phyloP scores from a whole-genome alignment of 2,888 invertebrate species.

The Sisyra nigra region DNA sequence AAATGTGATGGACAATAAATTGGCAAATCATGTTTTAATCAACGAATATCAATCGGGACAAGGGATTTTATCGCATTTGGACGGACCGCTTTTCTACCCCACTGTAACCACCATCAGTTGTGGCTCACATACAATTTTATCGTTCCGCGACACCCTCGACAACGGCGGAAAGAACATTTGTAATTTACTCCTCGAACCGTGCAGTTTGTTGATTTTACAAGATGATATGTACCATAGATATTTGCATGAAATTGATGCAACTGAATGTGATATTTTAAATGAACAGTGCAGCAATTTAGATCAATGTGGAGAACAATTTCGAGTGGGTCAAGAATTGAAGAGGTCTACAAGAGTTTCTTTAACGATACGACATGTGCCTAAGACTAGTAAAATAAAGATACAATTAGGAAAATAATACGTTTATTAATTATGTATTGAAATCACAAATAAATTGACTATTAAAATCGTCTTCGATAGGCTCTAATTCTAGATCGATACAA shows the following conservation, averaged over 20 bases:
- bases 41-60: constrained; percentile 90
- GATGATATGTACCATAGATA: constrained; percentile 68
- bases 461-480: constrained; percentile 23
- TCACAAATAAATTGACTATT: not conserved
- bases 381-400: constrained; percentile 60
- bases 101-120: constrained; percentile 84
- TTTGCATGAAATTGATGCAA: constrained; percentile 75
- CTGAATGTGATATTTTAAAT: constrained; percentile 42
- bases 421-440: not conserved
- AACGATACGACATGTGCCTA: constrained; percentile 88
- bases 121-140: constrained; percentile 80
- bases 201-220: constrained; percentile 75
- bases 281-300: constrained; percentile 45
- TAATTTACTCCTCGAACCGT: constrained; percentile 67
- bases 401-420: constrained; percentile 33
- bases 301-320: constrained; percentile 38
- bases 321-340: constrained; percentile 35
- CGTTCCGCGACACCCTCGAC: constrained; percentile 48
- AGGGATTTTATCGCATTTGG: constrained; percentile 94
- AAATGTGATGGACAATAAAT: constrained; percentile 50
- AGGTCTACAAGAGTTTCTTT: constrained; percentile 68
- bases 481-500: constrained; percentile 33
- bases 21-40: constrained; percentile 84
- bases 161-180: constrained; percentile 33
- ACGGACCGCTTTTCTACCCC: constrained; percentile 88